These are phyloP conservation scores for Bilobella aurantiaca DNA, from an alignment of 1,140 invertebrate species.

Conservation along the genomic window DNA sequence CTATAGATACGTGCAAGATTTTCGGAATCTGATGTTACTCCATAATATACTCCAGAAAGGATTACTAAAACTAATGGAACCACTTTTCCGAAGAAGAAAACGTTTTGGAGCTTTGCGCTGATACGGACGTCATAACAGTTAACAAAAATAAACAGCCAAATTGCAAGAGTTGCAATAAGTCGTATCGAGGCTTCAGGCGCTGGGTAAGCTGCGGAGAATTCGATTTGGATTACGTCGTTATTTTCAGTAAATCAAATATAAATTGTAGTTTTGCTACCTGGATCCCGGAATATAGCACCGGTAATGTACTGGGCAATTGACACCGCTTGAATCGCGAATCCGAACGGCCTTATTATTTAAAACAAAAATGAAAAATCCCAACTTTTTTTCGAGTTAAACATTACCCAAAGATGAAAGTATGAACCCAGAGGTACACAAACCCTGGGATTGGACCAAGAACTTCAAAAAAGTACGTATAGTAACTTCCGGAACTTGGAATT, in stretches of 20 bases:
- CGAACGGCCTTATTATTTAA: slow-evolving; percentile 71
- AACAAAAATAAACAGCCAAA: slow-evolving; percentile 72
- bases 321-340: slow-evolving; percentile 89
- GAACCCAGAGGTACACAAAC: slow-evolving; percentile 92
- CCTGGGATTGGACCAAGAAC: slow-evolving; percentile 83
- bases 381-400: slow-evolving; percentile 14
- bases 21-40: slow-evolving; percentile 45
- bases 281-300: slow-evolving; percentile 57
- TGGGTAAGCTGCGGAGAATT: neutral
- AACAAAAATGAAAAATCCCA: neutral
- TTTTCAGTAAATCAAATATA: too few relatives aligned
- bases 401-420: slow-evolving; percentile 65
- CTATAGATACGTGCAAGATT: slow-evolving; percentile 36
- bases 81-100: slow-evolving; percentile 49
- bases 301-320: slow-evolving; percentile 93
- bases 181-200: slow-evolving; percentile 50
- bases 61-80: slow-evolving; percentile 46
- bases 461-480: slow-evolving; percentile 88
- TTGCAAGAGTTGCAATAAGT: slow-evolving; percentile 60
- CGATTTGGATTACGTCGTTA: neutral
- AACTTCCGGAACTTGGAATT: slow-evolving; percentile 87
- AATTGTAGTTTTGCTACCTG: too few relatives aligned
- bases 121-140: slow-evolving; percentile 80
- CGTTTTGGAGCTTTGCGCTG: slow-evolving; percentile 75
- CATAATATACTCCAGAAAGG: slow-evolving; percentile 52